Conservation (phyloP, 2,113 vertebrate genomes). For the Cephalopterus ornatus region DNA sequence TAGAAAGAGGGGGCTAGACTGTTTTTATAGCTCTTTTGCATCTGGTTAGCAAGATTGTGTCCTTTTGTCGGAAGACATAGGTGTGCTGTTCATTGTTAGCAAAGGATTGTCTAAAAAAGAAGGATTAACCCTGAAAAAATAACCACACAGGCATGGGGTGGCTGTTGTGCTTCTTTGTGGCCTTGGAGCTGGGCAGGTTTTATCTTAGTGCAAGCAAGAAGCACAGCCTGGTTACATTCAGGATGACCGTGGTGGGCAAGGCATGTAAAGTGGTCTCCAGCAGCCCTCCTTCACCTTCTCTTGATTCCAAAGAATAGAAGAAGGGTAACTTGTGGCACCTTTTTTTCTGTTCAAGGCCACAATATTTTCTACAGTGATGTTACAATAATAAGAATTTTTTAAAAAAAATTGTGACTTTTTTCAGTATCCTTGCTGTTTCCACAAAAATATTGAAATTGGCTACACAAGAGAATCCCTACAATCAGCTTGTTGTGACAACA, state of each 20-base stretch:
- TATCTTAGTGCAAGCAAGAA: background rate
- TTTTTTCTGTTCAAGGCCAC: background rate
- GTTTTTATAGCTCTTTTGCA: background rate
- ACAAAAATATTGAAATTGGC: background rate
- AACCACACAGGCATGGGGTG: rapidly evolving
- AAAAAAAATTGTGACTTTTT: background rate
- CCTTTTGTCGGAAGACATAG: background rate
- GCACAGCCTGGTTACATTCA: background rate
- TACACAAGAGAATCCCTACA: background rate
- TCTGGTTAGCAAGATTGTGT: background rate
- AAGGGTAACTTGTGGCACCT: too few species aligned
- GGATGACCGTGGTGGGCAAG: background rate
- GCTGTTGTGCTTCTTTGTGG: background rate
- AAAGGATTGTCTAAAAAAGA: background rate
- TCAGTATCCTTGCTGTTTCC: background rate
- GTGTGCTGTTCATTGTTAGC: background rate
- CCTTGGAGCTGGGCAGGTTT: background rate
- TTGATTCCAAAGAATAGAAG: background rate
- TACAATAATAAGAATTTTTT: background rate
- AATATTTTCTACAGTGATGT: background rate
- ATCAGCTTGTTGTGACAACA: background rate
- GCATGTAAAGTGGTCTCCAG: background rate
- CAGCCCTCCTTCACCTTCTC: background rate
- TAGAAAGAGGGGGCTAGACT: background rate
- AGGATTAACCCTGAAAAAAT: background rate